A percentile compares a stretch with the other conserved stretches of the same genome.
Conservation (phyloP, 2,888 invertebrate genomes). For the Lapara coniferarum region DNA sequence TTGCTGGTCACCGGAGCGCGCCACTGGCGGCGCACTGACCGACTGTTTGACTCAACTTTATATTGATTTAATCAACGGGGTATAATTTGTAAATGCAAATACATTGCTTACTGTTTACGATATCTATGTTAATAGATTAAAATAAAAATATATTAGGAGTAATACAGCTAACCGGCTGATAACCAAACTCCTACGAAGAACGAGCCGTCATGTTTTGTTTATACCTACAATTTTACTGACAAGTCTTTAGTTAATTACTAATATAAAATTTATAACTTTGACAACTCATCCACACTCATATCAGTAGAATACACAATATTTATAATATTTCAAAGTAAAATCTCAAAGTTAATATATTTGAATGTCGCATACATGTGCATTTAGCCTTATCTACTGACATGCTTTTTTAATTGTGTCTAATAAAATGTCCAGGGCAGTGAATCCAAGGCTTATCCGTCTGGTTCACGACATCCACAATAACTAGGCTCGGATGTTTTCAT, state of each 20-base stretch:
- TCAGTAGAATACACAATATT: too few species aligned
- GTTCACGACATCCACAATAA: background rate
- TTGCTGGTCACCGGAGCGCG: background rate
- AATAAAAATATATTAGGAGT: too few species aligned
- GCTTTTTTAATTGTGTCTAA: background rate
- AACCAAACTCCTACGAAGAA: too few species aligned
- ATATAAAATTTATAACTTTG: too few species aligned
- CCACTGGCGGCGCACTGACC: background rate
- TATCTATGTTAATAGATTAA: too few species aligned
- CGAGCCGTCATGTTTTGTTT: too few species aligned
- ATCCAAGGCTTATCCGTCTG: too few species aligned
- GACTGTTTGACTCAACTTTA: background rate
- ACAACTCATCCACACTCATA: too few species aligned
- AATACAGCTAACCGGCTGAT: too few species aligned
- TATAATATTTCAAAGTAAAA: too few species aligned
- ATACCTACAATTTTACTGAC: too few species aligned
- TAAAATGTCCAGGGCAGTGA: background rate
- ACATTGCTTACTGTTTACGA: background rate
- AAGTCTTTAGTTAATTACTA: too few species aligned
- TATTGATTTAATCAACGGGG: constrained; percentile 10
- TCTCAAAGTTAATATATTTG: background rate
- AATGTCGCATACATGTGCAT: background rate
- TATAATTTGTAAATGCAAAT: background rate
- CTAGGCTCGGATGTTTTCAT: constrained; percentile 2
- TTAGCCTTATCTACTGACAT: background rate